Base-by-base conservation (phyloP, 2,113 vertebrate genomes). In the Lathamus discolor region DNA sequence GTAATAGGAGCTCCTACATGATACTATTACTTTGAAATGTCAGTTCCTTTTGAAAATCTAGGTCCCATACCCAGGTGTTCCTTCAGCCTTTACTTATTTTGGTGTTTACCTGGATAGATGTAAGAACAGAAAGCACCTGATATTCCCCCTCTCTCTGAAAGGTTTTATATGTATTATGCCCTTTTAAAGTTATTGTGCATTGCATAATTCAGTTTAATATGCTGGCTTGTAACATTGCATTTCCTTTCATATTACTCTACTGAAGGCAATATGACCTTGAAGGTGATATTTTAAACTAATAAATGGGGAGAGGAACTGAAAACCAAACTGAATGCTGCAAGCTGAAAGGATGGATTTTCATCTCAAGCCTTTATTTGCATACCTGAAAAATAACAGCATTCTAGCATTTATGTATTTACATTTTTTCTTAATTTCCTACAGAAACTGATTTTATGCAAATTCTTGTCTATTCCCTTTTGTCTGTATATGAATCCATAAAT, bases 121-220 rank as follows among this genome's bases (percentile, higher is more conserved):
- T 59, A 92, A 75, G 80, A 95, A 82, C 39, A 68, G 69, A 77
- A 61, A 75, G 27, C 37, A 67, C 39, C 39, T 84, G 39, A 13
- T 86, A 25, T 66, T 68, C 52, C 8, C 27, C 20, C 27, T 75
- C 51, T 89, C 67, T 84, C 52, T 82, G 77, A 37, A 88, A 90
- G 86, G 25, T 31, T 89, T 91, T 88, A 11, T 88, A 48, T 37
- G 77, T 69, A 22, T 19, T 23, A 52, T 92, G 90, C 90, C 92
- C 90, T 97, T 96, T 93, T 72, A 79, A 95, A 91, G 83, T 92
- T 93, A 82, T 35, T 92, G 86, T 86, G 70, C 41, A 29, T 79
- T 16, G 6, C 80, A 64, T 95, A 93, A 95, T 92, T 95, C 91
- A 62, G 86, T 96, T 90, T 95, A 93, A 96, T 96, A 79, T 76